Base-by-base conservation (phyloP, 2,888 invertebrate genomes). In the Hydriomena furcata region DNA sequence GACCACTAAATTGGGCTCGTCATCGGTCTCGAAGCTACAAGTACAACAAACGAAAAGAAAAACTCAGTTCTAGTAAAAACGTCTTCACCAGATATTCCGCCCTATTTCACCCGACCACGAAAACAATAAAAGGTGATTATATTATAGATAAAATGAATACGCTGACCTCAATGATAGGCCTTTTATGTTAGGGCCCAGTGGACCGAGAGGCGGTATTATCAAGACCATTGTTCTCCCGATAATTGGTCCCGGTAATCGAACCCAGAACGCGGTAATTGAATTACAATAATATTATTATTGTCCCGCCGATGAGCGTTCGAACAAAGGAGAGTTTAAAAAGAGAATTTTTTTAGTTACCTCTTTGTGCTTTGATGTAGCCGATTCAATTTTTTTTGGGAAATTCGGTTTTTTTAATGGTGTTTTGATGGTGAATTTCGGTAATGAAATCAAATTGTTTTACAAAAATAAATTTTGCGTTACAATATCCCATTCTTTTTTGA, bases 211-310 rank as follows among this genome's bases (percentile, higher is more conserved):
- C 47, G 57, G 55, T 68, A 66, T 62, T 55, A 64, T 67, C 69
- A 63, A 55, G 59, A 38, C 58, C 61, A 66, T 73, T 73, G 71
- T 73, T 57, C 62, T 52, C 44, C 52, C 48, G 59, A 60, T 72
- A 70, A 73, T 69, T 67, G 71, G 61, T 59, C 38, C 54, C 52
- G 53, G 55, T 68, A 65, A 71, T 73, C 63, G 65, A 71, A 70
- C 65, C 58, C 65, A 38, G 52, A 52, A 44, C 57, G 47, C 51
- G 55, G 63, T 73, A 71, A 73, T 73, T 71, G 64, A 68, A 71
- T 73, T 61, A 73, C 71, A 71, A 71, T 72, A 71, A 68, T 59
- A 56, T 65, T 69, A 69, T 69, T 69, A 67, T 68, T 66, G 50
- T 42, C 43, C 43, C 54, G 50, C 58, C 59, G 61, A 64, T 64